Evolutionary conservation across 2,113 vertebrate genomes (phyloP), one percentile per base, ranked within the genome.

Genomic region (Typhlomys cinereus): DNA sequence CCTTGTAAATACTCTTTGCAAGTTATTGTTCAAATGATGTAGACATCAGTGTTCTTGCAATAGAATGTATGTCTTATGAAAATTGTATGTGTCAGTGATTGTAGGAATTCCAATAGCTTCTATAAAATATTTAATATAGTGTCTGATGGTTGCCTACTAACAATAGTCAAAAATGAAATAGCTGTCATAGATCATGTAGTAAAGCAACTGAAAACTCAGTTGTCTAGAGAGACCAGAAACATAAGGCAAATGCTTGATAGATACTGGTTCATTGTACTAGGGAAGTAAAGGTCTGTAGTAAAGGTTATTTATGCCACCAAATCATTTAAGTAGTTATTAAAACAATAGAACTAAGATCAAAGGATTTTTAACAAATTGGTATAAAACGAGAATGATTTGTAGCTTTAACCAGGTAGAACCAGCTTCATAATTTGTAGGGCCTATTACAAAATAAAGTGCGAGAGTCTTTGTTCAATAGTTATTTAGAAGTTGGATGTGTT

Each of bases 1-100:
- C 76, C 94, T 94, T 81, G 14, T 94, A 94, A 92, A 94, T 96
- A 92, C 93, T 90, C 91, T 94, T 89, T 59, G 54, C 39, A 88
- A 85, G 71, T 93, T 96, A 66, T 91, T 90, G 92, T 75, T 95
- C 85, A 96, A 52, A 92, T 84, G 62, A 84, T 78, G 36, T 41
- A 76, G 34, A 7, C 78, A 96, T 76, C 61, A 39, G 23, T 91
- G 48, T 89, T 93, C 85, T 71, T 89, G 41, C 89, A 89, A 84
- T 86, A 91, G 83, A 93, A 88, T 48, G 70, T 52, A 25, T 46
- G 70, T 82, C 74, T 96, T 94, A 75, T 4, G 81, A 94, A 95
- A 96, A 88, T 46, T 85, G 81, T 85, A 89, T 76, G 27, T 50
- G 39, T 84, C 81, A 85, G 59, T 91, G 85, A 92, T 76, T 80